phyloP scores from a whole-genome alignment of 2,888 invertebrate genomes.

The Sarcophaga subvicina region DNA sequence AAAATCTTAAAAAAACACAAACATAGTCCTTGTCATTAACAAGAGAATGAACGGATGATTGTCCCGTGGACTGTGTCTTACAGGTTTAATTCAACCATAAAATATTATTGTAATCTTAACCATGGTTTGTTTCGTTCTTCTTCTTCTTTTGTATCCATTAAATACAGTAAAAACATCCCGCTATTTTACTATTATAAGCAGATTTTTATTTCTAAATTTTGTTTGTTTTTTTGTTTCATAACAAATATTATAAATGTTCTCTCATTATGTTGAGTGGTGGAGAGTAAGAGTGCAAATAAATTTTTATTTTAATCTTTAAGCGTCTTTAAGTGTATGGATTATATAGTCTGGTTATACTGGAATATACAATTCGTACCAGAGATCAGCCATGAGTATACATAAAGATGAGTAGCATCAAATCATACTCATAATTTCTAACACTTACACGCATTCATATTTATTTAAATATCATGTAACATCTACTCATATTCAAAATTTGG shows the following conservation, averaged over 20 bases:
- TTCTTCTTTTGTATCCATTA: constrained; percentile 1
- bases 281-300: no score
- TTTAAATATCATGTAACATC: no score
- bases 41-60: constrained; percentile 1
- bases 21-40: constrained; percentile 45
- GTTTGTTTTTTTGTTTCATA: background rate
- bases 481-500: no score
- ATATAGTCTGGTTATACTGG: background rate
- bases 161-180: background rate
- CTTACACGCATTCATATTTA: no score
- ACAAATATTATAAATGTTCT: no score
- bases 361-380: background rate
- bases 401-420: no score
- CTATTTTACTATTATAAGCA: constrained; percentile 4
- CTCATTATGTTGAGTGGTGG: no score
- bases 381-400: background rate
- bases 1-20: constrained; percentile 18
- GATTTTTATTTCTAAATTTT: constrained; percentile 22
- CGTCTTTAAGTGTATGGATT: constrained; percentile 1
- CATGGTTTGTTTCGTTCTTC: background rate
- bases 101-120: constrained; percentile 50
- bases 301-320: constrained; percentile 5
- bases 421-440: no score
- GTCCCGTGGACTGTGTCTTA: constrained; percentile 12
- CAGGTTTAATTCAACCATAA: constrained; percentile 58